Conservation (phyloP, 2,888 invertebrate genomes). For the Lypha dubia region DNA sequence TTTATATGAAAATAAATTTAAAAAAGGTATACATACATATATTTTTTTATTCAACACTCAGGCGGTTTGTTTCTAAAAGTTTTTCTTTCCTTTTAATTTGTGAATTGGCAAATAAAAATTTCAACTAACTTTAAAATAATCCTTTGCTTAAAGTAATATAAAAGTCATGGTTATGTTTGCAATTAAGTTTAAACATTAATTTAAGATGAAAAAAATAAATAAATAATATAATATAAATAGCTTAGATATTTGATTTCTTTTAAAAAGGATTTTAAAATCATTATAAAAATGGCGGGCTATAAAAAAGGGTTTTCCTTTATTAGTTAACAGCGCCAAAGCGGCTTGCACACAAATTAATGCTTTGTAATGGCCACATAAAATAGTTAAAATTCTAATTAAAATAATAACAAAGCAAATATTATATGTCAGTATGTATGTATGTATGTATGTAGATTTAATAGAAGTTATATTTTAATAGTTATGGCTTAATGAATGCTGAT, state of each 20-base stretch:
- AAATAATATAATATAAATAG: background rate
- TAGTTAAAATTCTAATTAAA: conserved; percentile 54
- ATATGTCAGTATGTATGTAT: too few relatives aligned
- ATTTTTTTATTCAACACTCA: background rate
- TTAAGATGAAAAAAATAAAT: background rate
- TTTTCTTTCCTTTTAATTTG: conserved; percentile 5
- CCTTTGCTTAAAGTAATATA: conserved; percentile 21
- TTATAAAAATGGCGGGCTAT: background rate
- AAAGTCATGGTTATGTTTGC: conserved; percentile 1
- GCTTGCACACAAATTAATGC: background rate
- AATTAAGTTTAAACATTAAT: conserved; percentile 13
- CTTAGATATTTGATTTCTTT: conserved; percentile 26
- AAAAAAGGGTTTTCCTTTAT: conserved; percentile 23
- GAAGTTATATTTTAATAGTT: conserved; percentile 13
- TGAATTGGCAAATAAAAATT: conserved; percentile 4
- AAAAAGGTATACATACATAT: background rate
- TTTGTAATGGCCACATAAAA: conserved; percentile 37
- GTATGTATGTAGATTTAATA: conserved; percentile 18
- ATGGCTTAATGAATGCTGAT: conserved; percentile 61
- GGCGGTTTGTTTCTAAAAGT: conserved; percentile 1
- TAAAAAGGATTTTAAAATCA: conserved; percentile 10
- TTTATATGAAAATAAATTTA: background rate
- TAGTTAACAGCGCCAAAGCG: background rate
- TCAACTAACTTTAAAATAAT: conserved; percentile 2
- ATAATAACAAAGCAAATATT: conserved; percentile 15